Base-by-base conservation (phyloP, 2,113 vertebrate genomes). In the Balaeniceps rex region DNA sequence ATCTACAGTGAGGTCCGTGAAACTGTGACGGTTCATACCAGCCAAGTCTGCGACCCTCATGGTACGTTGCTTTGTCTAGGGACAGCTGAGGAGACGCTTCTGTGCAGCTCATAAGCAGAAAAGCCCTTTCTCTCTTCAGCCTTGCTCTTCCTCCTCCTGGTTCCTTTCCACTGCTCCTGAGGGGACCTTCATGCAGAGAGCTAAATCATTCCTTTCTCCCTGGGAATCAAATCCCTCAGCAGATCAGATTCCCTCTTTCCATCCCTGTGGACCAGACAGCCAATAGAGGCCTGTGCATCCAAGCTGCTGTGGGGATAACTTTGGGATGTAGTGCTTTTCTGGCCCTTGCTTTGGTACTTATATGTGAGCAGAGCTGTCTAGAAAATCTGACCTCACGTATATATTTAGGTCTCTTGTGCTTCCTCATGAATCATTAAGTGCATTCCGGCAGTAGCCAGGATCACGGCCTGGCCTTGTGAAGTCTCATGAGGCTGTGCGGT, bases 371-470 rank as follows among this genome's bases (percentile, higher is more conserved):
- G 66, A 88, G 24, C 19, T 36, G 71, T 31, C n/a, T 22, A 19
- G 54, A 44, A 79, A 86, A 46, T 25, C 52, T 52, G 36, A 1
- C 44, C 8, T 38, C 13, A 0, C 4, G 25, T 14, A 6, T 2
- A 6, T 26, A 57, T 68, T 33, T 9, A 49, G 44, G 44, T 64
- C 17, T 69, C 31, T 31, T 42, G 55, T 36, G 54, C 21, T 77
- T 70, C 60, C 33, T 42, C 8, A 3, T 22, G 19, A 29, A 38
- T 34, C 36, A 3, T 10, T 7, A n/a, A 78, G 21, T 7, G 42
- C 31, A 8, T 29, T 52, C 36, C 78, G 75, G 78, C 49, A 36
- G 76, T 4, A 58, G 15, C 52, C 14, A 23, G 49, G 66, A 36
- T 34, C 54, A 26, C 29, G 57, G 61, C 29, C 14, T 5, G 19